phyloP scores from a whole-genome alignment of 2,797 vertebrate species.

The Brachyalestes nurse region DNA sequence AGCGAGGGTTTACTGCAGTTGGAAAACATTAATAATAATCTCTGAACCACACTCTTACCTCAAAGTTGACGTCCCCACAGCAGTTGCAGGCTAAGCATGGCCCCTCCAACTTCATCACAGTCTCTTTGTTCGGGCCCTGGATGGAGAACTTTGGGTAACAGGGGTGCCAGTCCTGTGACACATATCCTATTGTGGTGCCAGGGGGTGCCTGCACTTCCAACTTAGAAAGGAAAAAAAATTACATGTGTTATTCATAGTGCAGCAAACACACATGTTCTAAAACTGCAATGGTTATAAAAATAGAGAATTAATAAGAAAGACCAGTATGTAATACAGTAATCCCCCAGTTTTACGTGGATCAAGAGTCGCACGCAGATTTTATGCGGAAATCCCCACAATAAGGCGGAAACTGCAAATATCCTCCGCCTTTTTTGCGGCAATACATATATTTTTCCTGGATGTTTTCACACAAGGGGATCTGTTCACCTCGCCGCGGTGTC shows the following conservation, averaged over 20 bases:
- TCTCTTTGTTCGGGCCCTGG: slow-evolving; percentile 81
- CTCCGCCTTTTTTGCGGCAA: no score
- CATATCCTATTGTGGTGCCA: slow-evolving; percentile 85
- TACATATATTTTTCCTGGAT: no score
- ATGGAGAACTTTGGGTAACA: slow-evolving; percentile 87
- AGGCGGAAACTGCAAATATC: no score
- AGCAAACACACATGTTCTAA: not conserved
- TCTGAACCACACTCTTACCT: slow-evolving; percentile 73
- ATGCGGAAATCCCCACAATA: no score
- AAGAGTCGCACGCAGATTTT: no score
- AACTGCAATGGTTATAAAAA: not conserved
- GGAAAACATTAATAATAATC: not conserved
- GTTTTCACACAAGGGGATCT: no score
- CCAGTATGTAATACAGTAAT: no score
- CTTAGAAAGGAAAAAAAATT: slow-evolving; percentile 64
- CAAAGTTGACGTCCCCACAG: slow-evolving; percentile 88
- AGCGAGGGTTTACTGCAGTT: no score
- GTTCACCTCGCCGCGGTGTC: no score
- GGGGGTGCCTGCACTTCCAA: slow-evolving; percentile 90
- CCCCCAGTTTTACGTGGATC: no score
- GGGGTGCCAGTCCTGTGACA: slow-evolving; percentile 89
- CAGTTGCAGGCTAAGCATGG: slow-evolving; percentile 90
- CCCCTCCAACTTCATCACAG: slow-evolving; percentile 82
- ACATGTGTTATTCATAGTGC: not conserved
- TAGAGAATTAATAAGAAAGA: not conserved